A percentile compares a stretch with the other conserved stretches of the same genome.
Conservation (phyloP, 2,113 vertebrate species). For the Megaceryle maxima region DNA sequence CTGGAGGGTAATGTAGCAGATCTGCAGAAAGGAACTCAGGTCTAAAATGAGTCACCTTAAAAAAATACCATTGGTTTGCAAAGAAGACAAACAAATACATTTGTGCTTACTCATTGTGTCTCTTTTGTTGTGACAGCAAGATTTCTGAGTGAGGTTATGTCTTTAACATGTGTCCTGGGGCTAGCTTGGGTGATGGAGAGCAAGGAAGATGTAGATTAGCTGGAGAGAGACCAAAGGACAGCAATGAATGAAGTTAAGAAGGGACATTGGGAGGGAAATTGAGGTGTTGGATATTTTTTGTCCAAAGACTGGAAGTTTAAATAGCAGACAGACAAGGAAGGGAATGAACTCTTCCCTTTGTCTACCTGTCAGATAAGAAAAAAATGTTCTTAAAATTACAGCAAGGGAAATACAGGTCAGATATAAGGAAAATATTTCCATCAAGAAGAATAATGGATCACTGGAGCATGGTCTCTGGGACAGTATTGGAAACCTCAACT, state of each 20-base stretch:
- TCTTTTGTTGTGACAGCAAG: neutral
- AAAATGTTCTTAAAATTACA: neutral
- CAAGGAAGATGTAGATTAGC: neutral
- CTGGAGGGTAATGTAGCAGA: neutral
- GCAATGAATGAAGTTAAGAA: neutral
- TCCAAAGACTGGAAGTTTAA: neutral
- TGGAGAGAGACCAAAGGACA: neutral
- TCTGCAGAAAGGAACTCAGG: neutral
- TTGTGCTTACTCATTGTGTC: neutral
- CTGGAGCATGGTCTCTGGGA: neutral
- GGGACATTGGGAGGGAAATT: neutral
- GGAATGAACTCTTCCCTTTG: neutral
- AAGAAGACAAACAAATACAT: neutral
- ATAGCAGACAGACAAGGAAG: neutral
- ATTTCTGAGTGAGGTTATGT: neutral
- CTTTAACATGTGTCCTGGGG: neutral
- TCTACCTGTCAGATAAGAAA: neutral
- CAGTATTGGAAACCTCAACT: neutral
- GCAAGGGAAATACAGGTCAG: neutral
- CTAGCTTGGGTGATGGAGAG: neutral
- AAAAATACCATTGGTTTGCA: neutral
- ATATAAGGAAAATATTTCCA: neutral
- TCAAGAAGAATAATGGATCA: neutral
- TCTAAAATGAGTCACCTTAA: neutral
- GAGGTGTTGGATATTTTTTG: neutral